These are phyloP conservation scores for Drosophila rubida DNA, from an alignment of 2,888 invertebrate genomes.

Conservation along the genomic window DNA sequence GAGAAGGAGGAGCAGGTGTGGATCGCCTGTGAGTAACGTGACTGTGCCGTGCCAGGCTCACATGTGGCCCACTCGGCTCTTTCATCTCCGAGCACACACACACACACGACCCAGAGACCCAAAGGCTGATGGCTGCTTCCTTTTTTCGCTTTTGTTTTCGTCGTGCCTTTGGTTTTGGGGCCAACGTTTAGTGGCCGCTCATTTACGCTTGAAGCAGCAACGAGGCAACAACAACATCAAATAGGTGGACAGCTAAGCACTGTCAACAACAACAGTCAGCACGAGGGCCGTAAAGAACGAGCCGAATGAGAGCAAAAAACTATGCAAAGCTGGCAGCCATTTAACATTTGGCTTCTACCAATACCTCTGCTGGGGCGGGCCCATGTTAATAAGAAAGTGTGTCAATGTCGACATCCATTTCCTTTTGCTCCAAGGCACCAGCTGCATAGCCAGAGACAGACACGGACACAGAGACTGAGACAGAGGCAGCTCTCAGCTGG, in stretches of 20 bases:
- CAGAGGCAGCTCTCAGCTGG: constrained; percentile 49
- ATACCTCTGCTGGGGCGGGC: constrained; percentile 9
- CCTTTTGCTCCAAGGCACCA: constrained; percentile 49
- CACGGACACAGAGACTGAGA: too few species aligned
- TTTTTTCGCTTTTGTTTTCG: constrained; percentile 9
- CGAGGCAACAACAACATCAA: constrained; percentile 63
- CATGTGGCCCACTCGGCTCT: constrained; percentile 32
- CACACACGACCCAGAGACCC: constrained; percentile 9
- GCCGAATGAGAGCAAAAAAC: constrained; percentile 31
- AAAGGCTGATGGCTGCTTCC: constrained; percentile 28
- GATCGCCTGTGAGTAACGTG: constrained; percentile 55
- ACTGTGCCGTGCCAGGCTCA: constrained; percentile 57
- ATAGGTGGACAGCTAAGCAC: constrained; percentile 72
- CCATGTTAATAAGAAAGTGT: constrained; percentile 75
- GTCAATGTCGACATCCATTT: constrained; percentile 82
- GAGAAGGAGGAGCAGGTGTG: constrained; percentile 44
- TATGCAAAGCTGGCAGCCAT: constrained; percentile 32
- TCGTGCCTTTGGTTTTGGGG: constrained; percentile 14
- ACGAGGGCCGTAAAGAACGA: not conserved
- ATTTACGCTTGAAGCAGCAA: constrained; percentile 50
- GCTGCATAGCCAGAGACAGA: constrained; percentile 19
- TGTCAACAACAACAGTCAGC: constrained; percentile 35
- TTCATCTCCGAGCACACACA: constrained; percentile 11
- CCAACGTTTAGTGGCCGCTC: constrained; percentile 72
- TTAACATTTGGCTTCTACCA: constrained; percentile 40